A percentile compares a stretch with the other conserved stretches of the same genome.
These are phyloP conservation scores for Trissoscelio sp. DNA, from an alignment of 2,888 invertebrate species.

Conservation along the genomic window DNA sequence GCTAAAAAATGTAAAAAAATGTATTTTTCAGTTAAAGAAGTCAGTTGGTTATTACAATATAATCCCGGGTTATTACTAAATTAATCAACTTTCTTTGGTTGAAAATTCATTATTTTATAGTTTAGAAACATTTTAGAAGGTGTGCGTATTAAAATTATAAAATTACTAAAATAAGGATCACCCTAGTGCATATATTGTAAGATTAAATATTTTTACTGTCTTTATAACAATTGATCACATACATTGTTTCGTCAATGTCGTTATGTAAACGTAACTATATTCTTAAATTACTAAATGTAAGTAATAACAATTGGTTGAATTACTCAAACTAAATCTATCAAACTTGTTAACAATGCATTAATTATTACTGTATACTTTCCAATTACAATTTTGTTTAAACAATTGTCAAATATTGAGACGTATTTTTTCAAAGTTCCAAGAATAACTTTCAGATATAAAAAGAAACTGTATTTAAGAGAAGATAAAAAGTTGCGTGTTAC, in stretches of 20 bases:
- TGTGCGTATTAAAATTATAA: too few relatives aligned
- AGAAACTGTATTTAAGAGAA: too few relatives aligned
- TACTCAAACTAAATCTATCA: background rate
- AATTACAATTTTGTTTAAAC: background rate
- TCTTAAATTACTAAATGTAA: background rate
- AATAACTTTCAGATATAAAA: too few relatives aligned
- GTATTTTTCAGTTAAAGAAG: too few relatives aligned
- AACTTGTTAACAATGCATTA: background rate
- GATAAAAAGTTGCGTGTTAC: constrained; percentile 25
- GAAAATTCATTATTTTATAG: too few relatives aligned
- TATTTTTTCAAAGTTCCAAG: too few relatives aligned
- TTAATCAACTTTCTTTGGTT: too few relatives aligned
- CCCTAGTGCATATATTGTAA: background rate
- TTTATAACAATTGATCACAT: background rate
- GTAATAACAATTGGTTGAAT: background rate
- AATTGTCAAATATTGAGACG: background rate
- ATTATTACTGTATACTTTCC: background rate
- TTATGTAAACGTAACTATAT: background rate
- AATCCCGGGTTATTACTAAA: too few relatives aligned
- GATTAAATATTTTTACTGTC: background rate
- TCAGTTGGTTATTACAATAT: too few relatives aligned
- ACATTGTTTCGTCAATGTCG: background rate
- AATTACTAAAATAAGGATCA: too few relatives aligned
- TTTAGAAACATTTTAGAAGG: too few relatives aligned
- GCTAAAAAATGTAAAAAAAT: too few relatives aligned